These are phyloP conservation scores for Syncerus caffer DNA, from an alignment of 2,797 vertebrate genomes.

Conservation along the genomic window DNA sequence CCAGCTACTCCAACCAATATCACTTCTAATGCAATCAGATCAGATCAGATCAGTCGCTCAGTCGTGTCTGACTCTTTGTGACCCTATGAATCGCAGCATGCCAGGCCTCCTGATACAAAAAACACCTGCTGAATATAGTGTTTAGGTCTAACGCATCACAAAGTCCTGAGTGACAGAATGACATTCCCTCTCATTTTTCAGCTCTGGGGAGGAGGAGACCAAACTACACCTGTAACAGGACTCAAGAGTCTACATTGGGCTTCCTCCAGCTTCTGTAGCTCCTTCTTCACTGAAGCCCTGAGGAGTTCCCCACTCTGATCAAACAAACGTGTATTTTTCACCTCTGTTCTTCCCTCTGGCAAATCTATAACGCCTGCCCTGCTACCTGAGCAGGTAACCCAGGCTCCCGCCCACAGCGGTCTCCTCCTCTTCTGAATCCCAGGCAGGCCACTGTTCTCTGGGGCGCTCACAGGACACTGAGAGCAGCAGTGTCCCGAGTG, in stretches of 20 bases:
- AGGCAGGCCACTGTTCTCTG: background rate
- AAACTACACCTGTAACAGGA: background rate
- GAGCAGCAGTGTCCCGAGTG: background rate
- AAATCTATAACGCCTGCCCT: background rate
- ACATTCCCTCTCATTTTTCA: background rate
- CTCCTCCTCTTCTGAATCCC: background rate
- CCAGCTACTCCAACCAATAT: background rate
- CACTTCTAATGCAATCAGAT: background rate
- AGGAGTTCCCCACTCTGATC: background rate
- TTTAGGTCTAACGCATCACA: background rate
- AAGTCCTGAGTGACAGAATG: background rate
- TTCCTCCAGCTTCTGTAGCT: background rate
- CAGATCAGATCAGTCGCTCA: too few species aligned
- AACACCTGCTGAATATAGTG: background rate
- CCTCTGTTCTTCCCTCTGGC: background rate
- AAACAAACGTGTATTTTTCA: background rate
- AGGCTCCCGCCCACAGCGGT: background rate
- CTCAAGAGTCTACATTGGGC: background rate
- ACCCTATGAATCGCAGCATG: too few species aligned
- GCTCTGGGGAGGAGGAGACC: background rate
- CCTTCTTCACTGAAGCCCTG: background rate
- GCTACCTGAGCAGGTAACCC: background rate
- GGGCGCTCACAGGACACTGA: background rate
- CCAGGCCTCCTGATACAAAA: background rate
- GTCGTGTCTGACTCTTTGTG: too few species aligned